phyloP scores from a whole-genome alignment of 1,140 invertebrate genomes.

The Brachionus plicatilis region DNA sequence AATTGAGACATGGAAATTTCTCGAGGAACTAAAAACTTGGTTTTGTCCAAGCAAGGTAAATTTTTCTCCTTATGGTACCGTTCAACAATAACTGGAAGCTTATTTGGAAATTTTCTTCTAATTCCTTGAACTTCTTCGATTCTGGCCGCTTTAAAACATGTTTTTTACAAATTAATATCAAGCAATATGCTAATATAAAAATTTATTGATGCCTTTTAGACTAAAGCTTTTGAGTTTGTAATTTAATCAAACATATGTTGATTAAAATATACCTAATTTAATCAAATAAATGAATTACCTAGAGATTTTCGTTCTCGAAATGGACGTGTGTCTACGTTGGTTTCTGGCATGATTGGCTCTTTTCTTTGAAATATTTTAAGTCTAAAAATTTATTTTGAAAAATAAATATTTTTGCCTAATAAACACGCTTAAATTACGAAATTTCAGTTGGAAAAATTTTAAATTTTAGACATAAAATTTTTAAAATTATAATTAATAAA shows the following conservation, averaged over 20 bases:
- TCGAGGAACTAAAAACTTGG: conserved; percentile 65
- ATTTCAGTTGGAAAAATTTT: background rate
- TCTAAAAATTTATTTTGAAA: background rate
- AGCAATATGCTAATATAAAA: background rate
- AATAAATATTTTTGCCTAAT: background rate
- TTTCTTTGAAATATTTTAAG: background rate
- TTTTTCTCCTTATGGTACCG: conserved; percentile 61
- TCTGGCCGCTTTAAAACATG: conserved; percentile 52
- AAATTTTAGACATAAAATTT: no score
- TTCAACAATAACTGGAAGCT: conserved; percentile 62
- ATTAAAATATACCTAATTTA: background rate
- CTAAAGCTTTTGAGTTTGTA: no score
- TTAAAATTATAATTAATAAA: no score
- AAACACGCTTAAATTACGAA: background rate
- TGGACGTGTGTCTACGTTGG: conserved; percentile 29
- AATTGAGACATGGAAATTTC: conserved; percentile 64
- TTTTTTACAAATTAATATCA: background rate
- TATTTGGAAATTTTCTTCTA: conserved; percentile 57
- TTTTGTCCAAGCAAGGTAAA: conserved; percentile 62
- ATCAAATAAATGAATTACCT: conserved; percentile 42
- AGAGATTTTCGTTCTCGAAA: conserved; percentile 48
- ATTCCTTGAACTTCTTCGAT: conserved; percentile 58
- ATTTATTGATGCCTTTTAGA: background rate
- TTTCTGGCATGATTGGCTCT: conserved; percentile 26
- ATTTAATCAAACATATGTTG: background rate